A percentile compares a stretch with the other conserved stretches of the same genome.
Evolutionary conservation across 2,797 vertebrate species (phyloP).

Genomic region (Darevskia mixta): DNA sequence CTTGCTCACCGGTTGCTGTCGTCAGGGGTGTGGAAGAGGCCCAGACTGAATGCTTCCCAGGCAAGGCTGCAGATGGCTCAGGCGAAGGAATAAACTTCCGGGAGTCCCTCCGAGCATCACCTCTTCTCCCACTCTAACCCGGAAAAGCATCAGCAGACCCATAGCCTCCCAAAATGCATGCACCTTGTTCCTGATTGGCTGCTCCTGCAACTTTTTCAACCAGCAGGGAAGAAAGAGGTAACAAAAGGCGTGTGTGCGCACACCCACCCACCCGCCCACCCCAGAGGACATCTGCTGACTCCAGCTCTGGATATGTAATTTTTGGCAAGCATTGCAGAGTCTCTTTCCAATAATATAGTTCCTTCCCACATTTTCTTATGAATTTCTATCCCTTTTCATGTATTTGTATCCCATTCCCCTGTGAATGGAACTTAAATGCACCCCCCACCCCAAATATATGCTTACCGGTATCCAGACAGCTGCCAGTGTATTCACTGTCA

Average conservation of each 20-base stretch:
- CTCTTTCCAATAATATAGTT: too few species aligned
- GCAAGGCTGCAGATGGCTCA: not conserved
- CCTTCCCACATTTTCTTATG: too few species aligned
- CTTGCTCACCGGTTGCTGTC: slow-evolving; percentile 4
- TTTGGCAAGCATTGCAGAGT: too few species aligned
- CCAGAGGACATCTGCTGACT: not conserved
- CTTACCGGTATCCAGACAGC: too few species aligned
- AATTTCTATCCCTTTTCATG: too few species aligned
- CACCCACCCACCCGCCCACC: not conserved
- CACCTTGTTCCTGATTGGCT: not conserved
- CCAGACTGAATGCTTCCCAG: not conserved
- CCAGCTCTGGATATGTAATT: too few species aligned
- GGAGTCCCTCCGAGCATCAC: not conserved
- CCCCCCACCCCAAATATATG: too few species aligned
- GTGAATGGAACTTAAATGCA: too few species aligned
- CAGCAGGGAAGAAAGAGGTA: not conserved
- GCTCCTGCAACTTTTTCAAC: not conserved
- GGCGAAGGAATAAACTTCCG: slow-evolving; percentile 13
- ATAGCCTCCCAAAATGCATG: not conserved
- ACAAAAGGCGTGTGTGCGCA: not conserved
- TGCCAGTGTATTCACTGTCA: too few species aligned
- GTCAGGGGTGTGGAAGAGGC: not conserved
- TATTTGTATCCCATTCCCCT: too few species aligned
- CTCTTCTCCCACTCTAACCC: not conserved
- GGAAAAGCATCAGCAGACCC: not conserved